Percentiles rank a stretch among this genome's conserved stretches.
phyloP scores from a whole-genome alignment of 2,797 vertebrate genomes.

The Columba guinea region DNA sequence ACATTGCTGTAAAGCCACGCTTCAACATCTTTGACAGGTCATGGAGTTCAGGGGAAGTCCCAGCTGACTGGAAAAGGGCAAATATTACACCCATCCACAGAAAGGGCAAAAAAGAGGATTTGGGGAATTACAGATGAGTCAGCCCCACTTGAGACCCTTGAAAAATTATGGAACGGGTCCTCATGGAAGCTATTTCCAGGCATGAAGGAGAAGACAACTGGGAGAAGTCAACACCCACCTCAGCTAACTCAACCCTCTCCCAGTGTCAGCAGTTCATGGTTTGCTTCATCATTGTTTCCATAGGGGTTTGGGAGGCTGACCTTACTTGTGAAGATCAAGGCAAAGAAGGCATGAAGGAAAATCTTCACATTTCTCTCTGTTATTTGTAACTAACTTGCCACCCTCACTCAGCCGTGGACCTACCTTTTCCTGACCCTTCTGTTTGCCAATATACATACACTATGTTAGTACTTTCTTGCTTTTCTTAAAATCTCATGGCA shows the following conservation, averaged over 20 bases:
- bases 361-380: not conserved
- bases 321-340: not conserved
- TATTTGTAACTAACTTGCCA: not conserved
- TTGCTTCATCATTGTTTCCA: not conserved
- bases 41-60: not conserved
- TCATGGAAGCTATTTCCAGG: not conserved
- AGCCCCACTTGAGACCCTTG: slow-evolving; percentile 3
- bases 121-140: slow-evolving; percentile 31
- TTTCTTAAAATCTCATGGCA: not conserved
- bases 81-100: not conserved
- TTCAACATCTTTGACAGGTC: not conserved
- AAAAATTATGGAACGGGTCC: not conserved
- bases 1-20: not conserved
- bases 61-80: slow-evolving; percentile 32
- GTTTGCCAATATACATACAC: not conserved
- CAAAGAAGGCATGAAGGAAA: not conserved
- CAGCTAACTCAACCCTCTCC: not conserved
- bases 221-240: not conserved
- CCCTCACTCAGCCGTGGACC: not conserved
- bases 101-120: not conserved
- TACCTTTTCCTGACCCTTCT: not conserved
- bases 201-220: not conserved
- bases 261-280: not conserved
- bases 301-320: not conserved
- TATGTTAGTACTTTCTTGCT: not conserved